A percentile compares a stretch with the other conserved stretches of the same genome.
These are phyloP conservation scores for Nephrotoma appendiculata DNA, from an alignment of 2,888 invertebrate genomes.

Conservation along the genomic window DNA sequence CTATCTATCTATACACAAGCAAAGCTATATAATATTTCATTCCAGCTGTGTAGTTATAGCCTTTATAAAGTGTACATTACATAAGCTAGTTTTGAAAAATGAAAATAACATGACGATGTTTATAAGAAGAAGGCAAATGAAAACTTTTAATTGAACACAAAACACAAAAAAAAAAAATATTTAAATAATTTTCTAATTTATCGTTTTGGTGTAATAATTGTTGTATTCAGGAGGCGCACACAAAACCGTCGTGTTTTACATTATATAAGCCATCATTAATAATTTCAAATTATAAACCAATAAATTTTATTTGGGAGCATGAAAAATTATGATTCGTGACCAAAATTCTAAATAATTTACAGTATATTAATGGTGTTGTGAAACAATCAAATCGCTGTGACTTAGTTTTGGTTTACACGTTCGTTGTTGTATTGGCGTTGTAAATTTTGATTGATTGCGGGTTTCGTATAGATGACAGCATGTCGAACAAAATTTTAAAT, in stretches of 20 bases:
- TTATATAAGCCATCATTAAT: not conserved
- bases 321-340: not conserved
- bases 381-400: not conserved
- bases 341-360: not conserved
- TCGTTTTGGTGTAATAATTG: not conserved
- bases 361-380: not conserved
- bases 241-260: not conserved
- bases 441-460: not conserved
- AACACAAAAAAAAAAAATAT: not conserved
- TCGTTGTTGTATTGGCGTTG: not conserved
- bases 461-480: too few relatives aligned
- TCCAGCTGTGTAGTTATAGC: not conserved
- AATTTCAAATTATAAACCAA: not conserved
- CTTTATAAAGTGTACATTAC: not conserved
- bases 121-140: not conserved
- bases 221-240: not conserved
- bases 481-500: too few relatives aligned
- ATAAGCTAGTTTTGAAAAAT: not conserved
- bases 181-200: not conserved
- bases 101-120: not conserved
- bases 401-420: not conserved
- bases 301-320: not conserved
- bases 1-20: not conserved
- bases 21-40: not conserved
- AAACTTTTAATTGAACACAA: not conserved